Evolutionary conservation across 2,888 invertebrate genomes (phyloP).

Genomic region (Drosophila monieri): DNA sequence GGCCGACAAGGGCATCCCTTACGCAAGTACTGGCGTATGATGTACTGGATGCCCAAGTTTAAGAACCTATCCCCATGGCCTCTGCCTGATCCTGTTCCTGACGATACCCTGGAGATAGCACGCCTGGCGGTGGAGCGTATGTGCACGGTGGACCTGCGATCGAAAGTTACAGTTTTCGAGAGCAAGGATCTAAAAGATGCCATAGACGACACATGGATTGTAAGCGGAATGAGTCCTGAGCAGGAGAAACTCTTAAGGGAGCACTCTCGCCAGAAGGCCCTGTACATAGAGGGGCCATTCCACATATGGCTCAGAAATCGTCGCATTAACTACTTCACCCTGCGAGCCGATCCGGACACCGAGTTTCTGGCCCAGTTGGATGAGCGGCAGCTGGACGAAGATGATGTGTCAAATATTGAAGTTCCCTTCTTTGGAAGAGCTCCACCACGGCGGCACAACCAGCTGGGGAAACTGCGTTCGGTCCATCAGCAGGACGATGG

Average conservation of each 20-base stretch:
- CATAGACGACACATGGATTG: constrained; percentile 95
- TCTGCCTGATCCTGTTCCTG: constrained; percentile 90
- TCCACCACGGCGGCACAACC: constrained; percentile 83
- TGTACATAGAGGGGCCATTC: constrained; percentile 94
- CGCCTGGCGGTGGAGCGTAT: constrained; percentile 93
- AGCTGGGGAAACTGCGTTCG: constrained; percentile 85
- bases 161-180: constrained; percentile 87
- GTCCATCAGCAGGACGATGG: constrained; percentile 98
- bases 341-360: constrained; percentile 89
- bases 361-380: constrained; percentile 81
- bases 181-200: constrained; percentile 89
- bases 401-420: constrained; percentile 90
- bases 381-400: constrained; percentile 85
- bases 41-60: constrained; percentile 98
- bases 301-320: constrained; percentile 90
- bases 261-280: constrained; percentile 87
- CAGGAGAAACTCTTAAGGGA: constrained; percentile 89
- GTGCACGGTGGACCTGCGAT: constrained; percentile 91
- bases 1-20: constrained; percentile 90
- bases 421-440: constrained; percentile 85
- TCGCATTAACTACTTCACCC: constrained; percentile 92
- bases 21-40: constrained; percentile 91
- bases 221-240: constrained; percentile 91
- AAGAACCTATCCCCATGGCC: constrained; percentile 94
- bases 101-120: constrained; percentile 91